Conservation (phyloP, 1,140 invertebrate species). For the Lasioglossum baleicum region DNA sequence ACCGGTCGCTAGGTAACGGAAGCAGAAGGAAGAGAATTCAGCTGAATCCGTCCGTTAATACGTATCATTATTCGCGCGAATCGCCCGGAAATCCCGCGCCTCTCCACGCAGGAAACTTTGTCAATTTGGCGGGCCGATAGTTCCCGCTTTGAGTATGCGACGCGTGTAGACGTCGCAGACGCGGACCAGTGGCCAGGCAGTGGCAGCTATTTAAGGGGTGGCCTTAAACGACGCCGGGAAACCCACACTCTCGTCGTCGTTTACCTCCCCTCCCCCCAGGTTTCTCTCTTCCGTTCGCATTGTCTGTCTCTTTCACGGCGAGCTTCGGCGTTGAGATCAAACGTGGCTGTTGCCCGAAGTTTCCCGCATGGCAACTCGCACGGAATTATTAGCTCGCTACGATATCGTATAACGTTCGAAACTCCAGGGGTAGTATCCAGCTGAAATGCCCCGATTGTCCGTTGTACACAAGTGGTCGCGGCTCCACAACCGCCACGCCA, state of each 20-base stretch:
- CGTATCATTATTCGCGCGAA: slow-evolving; percentile 50
- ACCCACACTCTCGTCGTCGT: slow-evolving; percentile 9
- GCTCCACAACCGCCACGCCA: neutral
- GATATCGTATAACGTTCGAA: slow-evolving; percentile 49
- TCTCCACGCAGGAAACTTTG: slow-evolving; percentile 58
- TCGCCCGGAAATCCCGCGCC: slow-evolving; percentile 27
- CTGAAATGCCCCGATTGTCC: slow-evolving; percentile 25
- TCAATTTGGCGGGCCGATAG: slow-evolving; percentile 60
- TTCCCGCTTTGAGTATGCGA: slow-evolving; percentile 54
- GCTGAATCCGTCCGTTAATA: slow-evolving; percentile 48
- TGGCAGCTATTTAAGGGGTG: slow-evolving; percentile 51
- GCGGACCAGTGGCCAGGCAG: slow-evolving; percentile 9
- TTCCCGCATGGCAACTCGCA: slow-evolving; percentile 55
- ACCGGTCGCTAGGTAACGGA: neutral
- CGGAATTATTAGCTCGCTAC: slow-evolving; percentile 52
- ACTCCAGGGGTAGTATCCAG: slow-evolving; percentile 9
- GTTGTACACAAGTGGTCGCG: slow-evolving; percentile 34
- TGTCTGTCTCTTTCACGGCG: neutral
- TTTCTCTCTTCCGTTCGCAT: neutral
- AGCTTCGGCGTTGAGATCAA: slow-evolving; percentile 50
- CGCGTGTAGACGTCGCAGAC: slow-evolving; percentile 41
- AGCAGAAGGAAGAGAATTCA: too few relatives aligned
- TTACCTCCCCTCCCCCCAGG: neutral
- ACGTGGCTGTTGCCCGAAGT: slow-evolving; percentile 44
- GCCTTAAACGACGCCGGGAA: slow-evolving; percentile 39